Percentiles rank a stretch among this genome's conserved stretches.
Evolutionary conservation across 2,888 invertebrate species (phyloP).

Genomic region (Trichopria drosophilae): DNA sequence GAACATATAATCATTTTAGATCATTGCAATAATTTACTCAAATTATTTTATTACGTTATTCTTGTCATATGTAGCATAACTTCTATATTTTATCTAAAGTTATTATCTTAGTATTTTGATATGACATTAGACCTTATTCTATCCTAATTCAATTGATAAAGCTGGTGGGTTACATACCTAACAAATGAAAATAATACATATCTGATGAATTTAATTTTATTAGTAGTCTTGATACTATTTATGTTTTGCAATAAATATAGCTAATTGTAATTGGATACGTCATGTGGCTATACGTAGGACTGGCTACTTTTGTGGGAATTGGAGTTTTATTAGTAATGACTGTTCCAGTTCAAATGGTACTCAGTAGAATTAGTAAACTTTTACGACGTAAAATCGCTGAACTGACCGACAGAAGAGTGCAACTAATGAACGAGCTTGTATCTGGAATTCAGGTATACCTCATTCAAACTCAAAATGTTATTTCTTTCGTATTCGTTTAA

Average conservation of each 20-base stretch:
- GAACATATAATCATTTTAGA: too few relatives aligned
- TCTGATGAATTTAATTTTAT: not conserved
- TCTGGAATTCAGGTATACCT: conserved; percentile 80
- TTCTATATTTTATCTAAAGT: too few relatives aligned
- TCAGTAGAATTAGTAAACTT: conserved; percentile 43
- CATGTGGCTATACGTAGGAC: conserved; percentile 45
- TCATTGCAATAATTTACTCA: too few relatives aligned
- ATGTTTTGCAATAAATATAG: conserved; percentile 31
- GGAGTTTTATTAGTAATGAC: conserved; percentile 75
- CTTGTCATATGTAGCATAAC: too few relatives aligned
- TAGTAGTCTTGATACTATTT: too few relatives aligned
- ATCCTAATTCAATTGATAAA: too few relatives aligned
- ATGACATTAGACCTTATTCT: too few relatives aligned
- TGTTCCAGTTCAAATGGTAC: conserved; percentile 74
- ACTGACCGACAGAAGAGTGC: conserved; percentile 86
- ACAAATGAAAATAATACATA: not conserved
- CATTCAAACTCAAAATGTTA: conserved; percentile 13
- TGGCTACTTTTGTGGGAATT: conserved; percentile 75
- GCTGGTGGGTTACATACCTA: not conserved
- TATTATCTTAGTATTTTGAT: too few relatives aligned
- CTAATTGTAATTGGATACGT: conserved; percentile 37
- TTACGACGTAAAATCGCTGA: conserved; percentile 78
- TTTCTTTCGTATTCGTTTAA: too few relatives aligned
- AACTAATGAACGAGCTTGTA: conserved; percentile 93
- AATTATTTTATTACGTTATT: too few relatives aligned